phyloP scores from a whole-genome alignment of 1,140 invertebrate genomes.

The Pollicipes pollicipes region DNA sequence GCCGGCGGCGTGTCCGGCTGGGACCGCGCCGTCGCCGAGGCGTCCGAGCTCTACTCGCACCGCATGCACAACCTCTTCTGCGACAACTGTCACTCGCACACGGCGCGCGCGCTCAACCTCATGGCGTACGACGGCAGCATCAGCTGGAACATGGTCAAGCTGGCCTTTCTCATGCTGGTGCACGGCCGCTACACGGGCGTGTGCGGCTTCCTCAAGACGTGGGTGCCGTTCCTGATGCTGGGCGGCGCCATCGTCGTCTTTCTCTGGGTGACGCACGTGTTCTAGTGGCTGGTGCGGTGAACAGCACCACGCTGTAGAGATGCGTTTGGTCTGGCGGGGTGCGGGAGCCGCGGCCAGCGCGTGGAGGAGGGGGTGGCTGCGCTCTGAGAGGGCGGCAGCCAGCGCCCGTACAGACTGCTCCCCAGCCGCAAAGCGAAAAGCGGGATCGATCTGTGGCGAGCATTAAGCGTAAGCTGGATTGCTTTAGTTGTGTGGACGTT shows the following conservation, averaged over 20 bases:
- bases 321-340: no score
- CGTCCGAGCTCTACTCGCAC: conserved; percentile 82
- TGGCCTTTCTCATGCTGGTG: conserved; percentile 57
- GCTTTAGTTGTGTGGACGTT: no score
- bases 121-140: conserved; percentile 66
- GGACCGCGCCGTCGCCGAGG: conserved; percentile 70
- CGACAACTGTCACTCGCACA: conserved; percentile 98
- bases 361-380: no score
- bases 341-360: no score
- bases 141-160: conserved; percentile 84
- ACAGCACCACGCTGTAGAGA: no score
- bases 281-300: not conserved
- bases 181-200: conserved; percentile 52
- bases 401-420: no score
- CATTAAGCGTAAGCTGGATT: no score
- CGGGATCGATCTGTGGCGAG: no score
- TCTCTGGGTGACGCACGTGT: not conserved
- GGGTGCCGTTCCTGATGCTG: conserved; percentile 62
- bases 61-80: conserved; percentile 90
- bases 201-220: conserved; percentile 61
- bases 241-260: conserved; percentile 25
- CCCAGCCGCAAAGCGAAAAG: no score
- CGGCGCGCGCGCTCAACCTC: conserved; percentile 78
- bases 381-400: no score
- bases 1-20: conserved; percentile 52